A percentile compares a stretch with the other conserved stretches of the same genome.
Evolutionary conservation across 2,888 invertebrate species (phyloP).

Genomic region (Drosophila mimetica): DNA sequence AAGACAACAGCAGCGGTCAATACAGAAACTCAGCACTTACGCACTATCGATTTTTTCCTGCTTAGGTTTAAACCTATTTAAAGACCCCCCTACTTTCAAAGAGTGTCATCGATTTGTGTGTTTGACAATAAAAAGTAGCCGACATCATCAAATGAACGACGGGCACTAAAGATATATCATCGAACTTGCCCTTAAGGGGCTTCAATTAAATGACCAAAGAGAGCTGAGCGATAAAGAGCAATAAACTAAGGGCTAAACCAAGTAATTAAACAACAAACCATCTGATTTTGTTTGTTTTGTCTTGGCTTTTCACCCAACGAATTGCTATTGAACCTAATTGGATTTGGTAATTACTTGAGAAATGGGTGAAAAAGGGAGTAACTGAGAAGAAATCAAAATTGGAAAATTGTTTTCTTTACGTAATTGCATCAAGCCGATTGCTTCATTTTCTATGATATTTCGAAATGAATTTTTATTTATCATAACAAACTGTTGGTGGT

Average conservation of each 20-base stretch:
- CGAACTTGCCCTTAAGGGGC: conserved; percentile 73
- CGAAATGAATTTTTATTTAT: conserved; percentile 32
- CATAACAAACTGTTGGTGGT: conserved; percentile 24
- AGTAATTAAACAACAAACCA: conserved; percentile 52
- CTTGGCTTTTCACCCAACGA: conserved; percentile 10
- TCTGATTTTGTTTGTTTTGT: conserved; percentile 42
- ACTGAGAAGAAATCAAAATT: conserved; percentile 22
- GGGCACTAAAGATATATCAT: conserved; percentile 27
- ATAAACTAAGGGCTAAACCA: conserved; percentile 40
- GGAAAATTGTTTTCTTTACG: conserved; percentile 41
- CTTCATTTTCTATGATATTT: conserved; percentile 42
- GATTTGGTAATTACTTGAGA: conserved; percentile 52
- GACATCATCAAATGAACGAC: conserved; percentile 47
- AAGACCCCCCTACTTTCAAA: conserved; percentile 25
- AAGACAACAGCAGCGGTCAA: conserved; percentile 31
- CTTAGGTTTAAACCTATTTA: conserved; percentile 50
- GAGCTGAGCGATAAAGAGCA: conserved; percentile 34
- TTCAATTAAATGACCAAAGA: conserved; percentile 55
- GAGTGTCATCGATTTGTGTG: conserved; percentile 57
- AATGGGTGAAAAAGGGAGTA: conserved; percentile 18
- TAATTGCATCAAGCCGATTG: conserved; percentile 29
- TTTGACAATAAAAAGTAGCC: conserved; percentile 44
- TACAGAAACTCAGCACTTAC: conserved; percentile 51
- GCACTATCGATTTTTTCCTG: conserved; percentile 62
- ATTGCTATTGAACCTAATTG: conserved; percentile 71